These are phyloP conservation scores for Proctacanthus coquilletti DNA, from an alignment of 1,140 invertebrate species.

Conservation along the genomic window DNA sequence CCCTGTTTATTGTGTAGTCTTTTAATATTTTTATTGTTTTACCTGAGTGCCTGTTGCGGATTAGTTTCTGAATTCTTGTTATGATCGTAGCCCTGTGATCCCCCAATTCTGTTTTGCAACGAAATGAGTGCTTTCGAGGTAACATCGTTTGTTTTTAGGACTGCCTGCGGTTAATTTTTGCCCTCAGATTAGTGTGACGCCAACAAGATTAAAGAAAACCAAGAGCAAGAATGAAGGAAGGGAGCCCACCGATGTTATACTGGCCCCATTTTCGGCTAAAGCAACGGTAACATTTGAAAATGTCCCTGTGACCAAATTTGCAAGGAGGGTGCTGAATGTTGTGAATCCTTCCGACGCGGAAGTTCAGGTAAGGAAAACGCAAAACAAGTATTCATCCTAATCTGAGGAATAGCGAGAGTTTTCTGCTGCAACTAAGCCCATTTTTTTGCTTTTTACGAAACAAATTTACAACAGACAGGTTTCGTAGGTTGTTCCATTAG, in stretches of 20 bases:
- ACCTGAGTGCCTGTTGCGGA: no score
- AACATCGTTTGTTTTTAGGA: constrained; percentile 4
- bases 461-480: no score
- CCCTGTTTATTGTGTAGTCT: no score
- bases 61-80: no score
- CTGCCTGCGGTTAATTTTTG: no score
- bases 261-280: constrained; percentile 43
- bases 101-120: no score
- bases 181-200: constrained; percentile 16
- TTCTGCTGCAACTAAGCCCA: not conserved
- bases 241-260: constrained; percentile 29
- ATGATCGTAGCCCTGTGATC: no score
- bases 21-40: no score
- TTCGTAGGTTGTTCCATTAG: no score
- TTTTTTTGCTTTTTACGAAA: no score
- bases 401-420: not conserved
- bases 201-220: constrained; percentile 17
- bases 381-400: constrained; percentile 4
- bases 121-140: constrained; percentile 26
- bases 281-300: constrained; percentile 46
- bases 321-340: constrained; percentile 35
- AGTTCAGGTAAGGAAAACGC: constrained; percentile 33
- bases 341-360: constrained; percentile 37
- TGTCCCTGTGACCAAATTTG: constrained; percentile 37
- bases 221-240: constrained; percentile 17